Percentiles rank a stretch among this genome's conserved stretches.
Evolutionary conservation across 2,797 vertebrate genomes (phyloP).

Genomic region (Spinibarbus caldwelli): DNA sequence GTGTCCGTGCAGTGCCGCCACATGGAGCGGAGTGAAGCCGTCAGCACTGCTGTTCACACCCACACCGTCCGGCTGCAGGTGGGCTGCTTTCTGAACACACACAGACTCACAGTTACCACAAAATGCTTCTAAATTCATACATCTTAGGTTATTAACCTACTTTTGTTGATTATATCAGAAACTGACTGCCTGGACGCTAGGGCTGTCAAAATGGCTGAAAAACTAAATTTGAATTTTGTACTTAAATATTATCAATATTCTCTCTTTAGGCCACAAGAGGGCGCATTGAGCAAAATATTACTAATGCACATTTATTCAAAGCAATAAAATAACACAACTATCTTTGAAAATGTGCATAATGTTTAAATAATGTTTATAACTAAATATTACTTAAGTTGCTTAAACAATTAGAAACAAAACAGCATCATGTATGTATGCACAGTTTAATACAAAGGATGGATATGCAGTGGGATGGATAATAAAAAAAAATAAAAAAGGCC

Average conservation of each 20-base stretch:
- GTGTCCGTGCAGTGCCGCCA: conserved; percentile 88
- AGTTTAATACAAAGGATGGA: background rate
- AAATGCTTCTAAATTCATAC: background rate
- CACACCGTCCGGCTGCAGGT: conserved; percentile 77
- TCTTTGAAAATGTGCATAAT: too few species aligned
- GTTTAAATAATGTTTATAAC: too few species aligned
- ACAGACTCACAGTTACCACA: background rate
- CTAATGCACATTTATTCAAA: too few species aligned
- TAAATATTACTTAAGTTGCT: too few species aligned
- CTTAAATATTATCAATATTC: background rate
- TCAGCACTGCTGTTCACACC: conserved; percentile 85
- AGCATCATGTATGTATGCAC: too few species aligned
- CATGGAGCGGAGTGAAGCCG: conserved; percentile 85
- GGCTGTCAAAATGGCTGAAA: background rate
- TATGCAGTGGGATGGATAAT: background rate
- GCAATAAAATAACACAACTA: too few species aligned
- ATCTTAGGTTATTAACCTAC: background rate
- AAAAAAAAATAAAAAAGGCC: background rate
- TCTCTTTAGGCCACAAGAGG: too few species aligned
- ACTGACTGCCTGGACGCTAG: background rate
- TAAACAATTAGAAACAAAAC: too few species aligned
- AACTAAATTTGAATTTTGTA: background rate
- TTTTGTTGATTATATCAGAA: background rate
- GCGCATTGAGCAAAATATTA: too few species aligned
- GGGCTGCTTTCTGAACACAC: conserved; percentile 74